A percentile compares a stretch with the other conserved stretches of the same genome.
Conservation (phyloP, 2,113 vertebrate genomes). For the Phycodurus eques region DNA sequence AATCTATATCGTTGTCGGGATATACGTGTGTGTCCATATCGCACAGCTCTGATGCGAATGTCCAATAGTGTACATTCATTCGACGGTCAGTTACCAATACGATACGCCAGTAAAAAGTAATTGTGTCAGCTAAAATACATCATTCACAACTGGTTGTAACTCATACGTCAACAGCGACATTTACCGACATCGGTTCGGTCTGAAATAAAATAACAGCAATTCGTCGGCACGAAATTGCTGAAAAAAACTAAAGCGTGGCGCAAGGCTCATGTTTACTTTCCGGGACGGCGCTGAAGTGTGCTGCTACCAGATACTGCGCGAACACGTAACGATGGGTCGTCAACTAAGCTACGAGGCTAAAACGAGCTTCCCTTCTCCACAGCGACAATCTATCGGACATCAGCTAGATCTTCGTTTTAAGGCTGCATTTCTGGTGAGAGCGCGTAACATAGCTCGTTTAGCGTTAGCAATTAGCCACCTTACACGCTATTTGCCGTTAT, state of each 20-base stretch:
- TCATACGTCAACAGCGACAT: neutral
- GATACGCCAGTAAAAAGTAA: neutral
- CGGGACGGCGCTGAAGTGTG: neutral
- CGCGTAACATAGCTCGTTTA: constrained; percentile 5
- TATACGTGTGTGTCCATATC: no score
- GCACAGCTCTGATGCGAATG: no score
- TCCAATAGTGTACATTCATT: neutral
- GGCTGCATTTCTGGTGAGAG: neutral
- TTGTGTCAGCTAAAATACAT: neutral
- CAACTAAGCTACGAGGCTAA: neutral
- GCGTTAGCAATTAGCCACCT: constrained; percentile 35
- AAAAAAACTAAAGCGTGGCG: neutral
- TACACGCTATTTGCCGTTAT: neutral
- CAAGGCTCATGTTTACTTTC: constrained; percentile 46
- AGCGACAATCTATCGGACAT: neutral
- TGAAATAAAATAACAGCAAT: neutral
- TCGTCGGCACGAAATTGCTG: neutral
- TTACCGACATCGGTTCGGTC: neutral
- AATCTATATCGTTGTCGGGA: no score
- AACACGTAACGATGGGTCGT: neutral
- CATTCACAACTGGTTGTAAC: neutral
- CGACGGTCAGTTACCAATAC: neutral
- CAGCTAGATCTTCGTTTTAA: neutral
- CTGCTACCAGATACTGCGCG: constrained; percentile 7
- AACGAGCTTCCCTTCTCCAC: neutral